Evolutionary conservation across 2,888 invertebrate species (phyloP), one percentile per base, ranked within the genome.

Genomic region (Habrosyne pyritoides): DNA sequence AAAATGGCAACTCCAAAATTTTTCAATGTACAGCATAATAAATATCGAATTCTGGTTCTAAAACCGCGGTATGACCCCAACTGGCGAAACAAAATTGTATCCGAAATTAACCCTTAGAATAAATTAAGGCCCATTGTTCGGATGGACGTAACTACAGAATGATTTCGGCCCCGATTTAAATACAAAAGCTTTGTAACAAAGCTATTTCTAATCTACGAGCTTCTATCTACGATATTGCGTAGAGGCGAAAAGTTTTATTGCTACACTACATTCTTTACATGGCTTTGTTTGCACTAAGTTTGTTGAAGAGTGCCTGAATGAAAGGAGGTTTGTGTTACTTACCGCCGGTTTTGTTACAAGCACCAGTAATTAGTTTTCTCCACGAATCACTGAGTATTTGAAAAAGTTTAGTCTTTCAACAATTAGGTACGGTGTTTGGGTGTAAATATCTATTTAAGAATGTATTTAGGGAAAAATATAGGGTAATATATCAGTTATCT

Each of bases 91-190:
- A 70, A 79, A 81, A 82, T 75, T 79, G 77, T 80, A 73, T 75
- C 80, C 77, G 63, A 75, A 81, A 83, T 81, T 79, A 83, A 81
- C 76, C 80, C 78, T 63, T 57, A 53, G 75, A 79, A 84, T 84
- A 84, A 81, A 83, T 84, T 81, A 79, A 72, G 63, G 67, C 42
- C 64, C 64, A 79, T 84, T 83, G 83, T 83, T 75, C 66, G 63
- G 53, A 62, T 52, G 59, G 57, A 57, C 60, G 63, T 66, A 73
- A 74, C 71, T 76, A 69, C 60, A 66, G 69, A 76, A 77, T 78
- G 75, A 81, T 82, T 83, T 67, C 67, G 62, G 49, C 53, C 59
- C 51, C 57, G 66, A 77, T 77, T 77, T 75, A 75, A 79, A 79
- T 67, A 70, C 75, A 67, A 67, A 66, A 56, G 64, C 66, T 36